phyloP scores from a whole-genome alignment of 2,888 invertebrate species.

The Lysandra bellargus region DNA sequence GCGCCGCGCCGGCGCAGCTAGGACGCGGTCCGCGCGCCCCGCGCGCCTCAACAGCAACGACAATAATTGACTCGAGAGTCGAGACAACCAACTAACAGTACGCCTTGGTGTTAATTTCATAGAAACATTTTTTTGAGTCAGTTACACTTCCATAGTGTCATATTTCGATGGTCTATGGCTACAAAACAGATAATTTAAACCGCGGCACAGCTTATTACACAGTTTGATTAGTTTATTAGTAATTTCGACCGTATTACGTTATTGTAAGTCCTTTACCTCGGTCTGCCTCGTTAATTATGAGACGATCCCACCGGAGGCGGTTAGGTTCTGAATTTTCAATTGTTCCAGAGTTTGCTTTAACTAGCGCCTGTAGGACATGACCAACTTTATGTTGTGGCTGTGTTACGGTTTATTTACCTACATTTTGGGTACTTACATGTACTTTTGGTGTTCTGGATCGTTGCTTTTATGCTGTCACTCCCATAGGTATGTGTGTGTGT shows the following conservation, averaged over 20 bases:
- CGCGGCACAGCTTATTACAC: neutral
- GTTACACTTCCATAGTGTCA: too few species aligned
- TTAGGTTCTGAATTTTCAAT: conserved; percentile 51
- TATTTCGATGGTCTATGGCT: neutral
- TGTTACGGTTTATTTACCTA: neutral
- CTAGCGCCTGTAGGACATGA: neutral
- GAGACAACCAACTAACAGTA: too few species aligned
- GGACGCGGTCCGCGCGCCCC: too few species aligned
- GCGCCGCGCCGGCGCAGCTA: too few species aligned
- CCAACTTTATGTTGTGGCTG: neutral
- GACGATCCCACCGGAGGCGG: conserved; percentile 58
- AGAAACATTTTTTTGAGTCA: too few species aligned
- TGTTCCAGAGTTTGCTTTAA: conserved; percentile 22
- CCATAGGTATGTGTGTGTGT: neutral
- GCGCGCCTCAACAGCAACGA: too few species aligned
- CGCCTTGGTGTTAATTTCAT: too few species aligned
- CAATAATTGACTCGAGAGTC: too few species aligned
- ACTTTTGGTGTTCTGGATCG: too few species aligned
- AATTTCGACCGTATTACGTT: conserved; percentile 21
- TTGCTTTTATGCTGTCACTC: neutral
- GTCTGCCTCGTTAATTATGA: conserved; percentile 74
- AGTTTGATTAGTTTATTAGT: conserved; percentile 27
- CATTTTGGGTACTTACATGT: neutral
- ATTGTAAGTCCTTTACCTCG: conserved; percentile 50
- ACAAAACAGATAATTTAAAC: neutral